These are phyloP conservation scores for Rhombomys opimus DNA, from an alignment of 2,113 vertebrate genomes.

Conservation along the genomic window DNA sequence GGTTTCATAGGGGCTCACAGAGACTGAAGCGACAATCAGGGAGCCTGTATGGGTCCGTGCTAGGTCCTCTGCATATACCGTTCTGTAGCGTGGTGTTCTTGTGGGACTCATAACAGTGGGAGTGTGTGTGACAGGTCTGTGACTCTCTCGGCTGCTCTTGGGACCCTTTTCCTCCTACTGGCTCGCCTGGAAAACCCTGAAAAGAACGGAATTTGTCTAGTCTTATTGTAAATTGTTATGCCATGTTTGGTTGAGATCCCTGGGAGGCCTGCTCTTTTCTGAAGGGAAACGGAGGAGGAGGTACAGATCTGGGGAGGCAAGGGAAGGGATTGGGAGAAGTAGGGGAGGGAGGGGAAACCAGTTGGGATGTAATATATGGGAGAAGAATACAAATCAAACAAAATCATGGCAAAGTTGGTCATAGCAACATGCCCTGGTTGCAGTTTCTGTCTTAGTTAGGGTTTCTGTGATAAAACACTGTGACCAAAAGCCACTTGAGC, in stretches of 20 bases:
- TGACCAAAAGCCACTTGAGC: neutral
- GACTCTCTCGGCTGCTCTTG: neutral
- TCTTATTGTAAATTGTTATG: neutral
- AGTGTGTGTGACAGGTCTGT: neutral
- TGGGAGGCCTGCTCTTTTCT: neutral
- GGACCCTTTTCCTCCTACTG: neutral
- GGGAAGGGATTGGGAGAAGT: neutral
- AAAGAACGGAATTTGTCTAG: neutral
- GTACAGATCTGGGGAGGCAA: neutral
- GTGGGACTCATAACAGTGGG: neutral
- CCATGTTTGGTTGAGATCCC: neutral
- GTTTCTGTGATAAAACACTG: neutral
- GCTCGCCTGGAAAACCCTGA: no score
- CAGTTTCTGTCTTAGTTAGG: neutral
- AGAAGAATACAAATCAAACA: neutral
- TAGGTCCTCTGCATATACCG: neutral
- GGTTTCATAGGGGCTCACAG: neutral
- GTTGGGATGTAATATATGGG: neutral
- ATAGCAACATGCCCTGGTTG: neutral
- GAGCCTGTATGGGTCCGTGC: neutral
- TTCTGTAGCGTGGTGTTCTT: neutral
- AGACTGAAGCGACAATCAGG: neutral
- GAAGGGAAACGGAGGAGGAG: neutral
- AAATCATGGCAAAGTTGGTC: neutral
- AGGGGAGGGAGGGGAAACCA: neutral